These are phyloP conservation scores for Euproctis similis DNA, from an alignment of 2,888 invertebrate genomes.

Conservation along the genomic window DNA sequence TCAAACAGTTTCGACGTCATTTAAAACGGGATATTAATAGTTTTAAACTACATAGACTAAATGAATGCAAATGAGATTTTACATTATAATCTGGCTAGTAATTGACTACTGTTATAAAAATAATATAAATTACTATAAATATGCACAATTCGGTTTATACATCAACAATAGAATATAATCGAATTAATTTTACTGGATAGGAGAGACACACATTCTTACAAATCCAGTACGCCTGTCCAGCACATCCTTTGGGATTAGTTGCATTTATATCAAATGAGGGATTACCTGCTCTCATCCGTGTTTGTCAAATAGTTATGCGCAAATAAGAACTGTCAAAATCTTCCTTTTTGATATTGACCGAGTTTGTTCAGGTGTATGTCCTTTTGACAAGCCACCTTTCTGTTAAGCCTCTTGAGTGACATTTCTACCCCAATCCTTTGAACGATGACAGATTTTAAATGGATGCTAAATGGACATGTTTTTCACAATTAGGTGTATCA, in stretches of 20 bases:
- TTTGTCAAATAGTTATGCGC: constrained; percentile 66
- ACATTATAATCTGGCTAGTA: no score
- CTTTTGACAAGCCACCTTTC: constrained; percentile 36
- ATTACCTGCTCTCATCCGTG: constrained; percentile 62
- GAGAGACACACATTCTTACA: no score
- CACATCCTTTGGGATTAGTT: constrained; percentile 39
- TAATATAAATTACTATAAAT: no score
- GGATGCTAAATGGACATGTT: constrained; percentile 17
- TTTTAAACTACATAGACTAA: background rate
- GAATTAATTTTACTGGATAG: no score
- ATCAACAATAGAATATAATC: no score
- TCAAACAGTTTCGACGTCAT: background rate
- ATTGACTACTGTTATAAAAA: no score
- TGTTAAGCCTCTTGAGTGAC: constrained; percentile 44
- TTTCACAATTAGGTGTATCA: constrained; percentile 5
- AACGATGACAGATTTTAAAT: constrained; percentile 30
- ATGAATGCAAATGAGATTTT: background rate
- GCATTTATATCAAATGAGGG: constrained; percentile 43
- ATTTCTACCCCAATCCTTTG: constrained; percentile 25
- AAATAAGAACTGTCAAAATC: constrained; percentile 72
- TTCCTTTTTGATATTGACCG: constrained; percentile 53
- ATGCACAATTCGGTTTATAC: no score
- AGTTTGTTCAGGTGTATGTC: constrained; percentile 66
- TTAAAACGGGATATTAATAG: background rate
- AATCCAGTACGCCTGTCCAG: constrained; percentile 22